phyloP scores from a whole-genome alignment of 1,140 invertebrate species.

The Archegozetes longisetosus region DNA sequence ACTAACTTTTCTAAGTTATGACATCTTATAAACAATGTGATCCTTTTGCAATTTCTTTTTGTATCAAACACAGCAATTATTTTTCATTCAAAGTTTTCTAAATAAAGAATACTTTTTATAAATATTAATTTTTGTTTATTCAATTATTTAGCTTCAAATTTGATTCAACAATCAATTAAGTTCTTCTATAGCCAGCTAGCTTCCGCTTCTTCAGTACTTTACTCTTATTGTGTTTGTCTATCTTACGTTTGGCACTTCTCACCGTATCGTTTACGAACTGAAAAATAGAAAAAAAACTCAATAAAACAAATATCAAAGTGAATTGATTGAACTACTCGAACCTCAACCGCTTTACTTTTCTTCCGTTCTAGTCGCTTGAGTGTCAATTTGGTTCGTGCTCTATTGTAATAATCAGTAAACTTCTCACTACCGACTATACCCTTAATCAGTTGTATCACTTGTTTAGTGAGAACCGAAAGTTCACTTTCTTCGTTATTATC shows the following conservation, averaged over 20 bases:
- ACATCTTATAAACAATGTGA: too few relatives aligned
- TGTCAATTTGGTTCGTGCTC: slow-evolving; percentile 34
- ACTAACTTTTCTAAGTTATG: too few relatives aligned
- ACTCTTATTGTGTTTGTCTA: slow-evolving; percentile 43
- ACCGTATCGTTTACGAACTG: slow-evolving; percentile 55
- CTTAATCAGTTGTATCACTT: slow-evolving; percentile 1
- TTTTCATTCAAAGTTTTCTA: too few relatives aligned
- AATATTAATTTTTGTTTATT: too few relatives aligned
- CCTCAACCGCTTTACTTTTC: slow-evolving; percentile 35
- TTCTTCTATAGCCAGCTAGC: not conserved
- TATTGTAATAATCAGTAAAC: slow-evolving; percentile 1
- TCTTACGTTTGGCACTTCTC: slow-evolving; percentile 53
- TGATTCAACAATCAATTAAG: too few relatives aligned
- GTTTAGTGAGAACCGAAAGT: not conserved
- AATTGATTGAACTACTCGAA: slow-evolving; percentile 14
- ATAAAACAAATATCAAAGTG: not conserved
- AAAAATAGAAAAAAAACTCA: not conserved
- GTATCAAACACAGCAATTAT: too few relatives aligned
- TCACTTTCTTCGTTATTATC: not conserved
- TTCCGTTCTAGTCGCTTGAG: slow-evolving; percentile 47
- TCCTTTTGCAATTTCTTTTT: too few relatives aligned
- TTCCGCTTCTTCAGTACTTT: not conserved
- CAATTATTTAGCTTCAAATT: too few relatives aligned
- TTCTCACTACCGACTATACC: slow-evolving; percentile 3
- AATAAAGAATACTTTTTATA: too few relatives aligned